Evolutionary conservation across 2,113 vertebrate genomes (phyloP), one percentile per base, ranked within the genome.

Genomic region (Monopterus albus): DNA sequence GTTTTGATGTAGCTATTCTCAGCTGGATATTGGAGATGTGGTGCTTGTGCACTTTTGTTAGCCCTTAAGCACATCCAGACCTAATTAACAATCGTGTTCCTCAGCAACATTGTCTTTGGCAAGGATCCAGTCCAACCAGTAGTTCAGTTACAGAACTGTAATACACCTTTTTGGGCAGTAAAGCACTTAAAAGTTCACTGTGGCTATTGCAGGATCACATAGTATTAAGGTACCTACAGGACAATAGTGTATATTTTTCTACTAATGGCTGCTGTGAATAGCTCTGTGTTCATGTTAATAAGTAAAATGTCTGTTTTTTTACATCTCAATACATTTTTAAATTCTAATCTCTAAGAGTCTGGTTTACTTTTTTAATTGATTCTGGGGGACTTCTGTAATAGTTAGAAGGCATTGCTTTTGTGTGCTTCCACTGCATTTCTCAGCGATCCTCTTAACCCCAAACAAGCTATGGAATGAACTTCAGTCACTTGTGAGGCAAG

Each of bases 11-110:
- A n/a, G n/a, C n/a, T n/a, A 35, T 46, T 56, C 77, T 78, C 83
- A 65, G 81, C 78, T 81, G 72, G 69, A 60, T 82, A 71, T 60
- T 79, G 79, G 60, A 84, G 78, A 88, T 77, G 78, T 72, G 79
- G 75, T 64, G 85, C 82, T 53, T 81, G 72, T 87, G 79, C 71
- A 78, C 79, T 85, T 90, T 85, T 90, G 83, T 88, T 88, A 76
- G 84, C 76, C 88, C 84, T 87, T 75, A 72, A 91, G 87, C 84
- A 79, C 86, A 88, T 91, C 79, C 63, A 86, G 81, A 81, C 79
- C 84, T 87, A 87, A 90, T 91, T 89, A 90, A 85, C 82, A 83
- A 78, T 55, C 78, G 66, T 88, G 87, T 83, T 87, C 75, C 81
- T 80, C 76, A 78, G 85, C 74, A 66, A 87, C 73, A 84, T 89